Conservation (phyloP, 1,140 invertebrate species). For the Monochamus saltuarius region DNA sequence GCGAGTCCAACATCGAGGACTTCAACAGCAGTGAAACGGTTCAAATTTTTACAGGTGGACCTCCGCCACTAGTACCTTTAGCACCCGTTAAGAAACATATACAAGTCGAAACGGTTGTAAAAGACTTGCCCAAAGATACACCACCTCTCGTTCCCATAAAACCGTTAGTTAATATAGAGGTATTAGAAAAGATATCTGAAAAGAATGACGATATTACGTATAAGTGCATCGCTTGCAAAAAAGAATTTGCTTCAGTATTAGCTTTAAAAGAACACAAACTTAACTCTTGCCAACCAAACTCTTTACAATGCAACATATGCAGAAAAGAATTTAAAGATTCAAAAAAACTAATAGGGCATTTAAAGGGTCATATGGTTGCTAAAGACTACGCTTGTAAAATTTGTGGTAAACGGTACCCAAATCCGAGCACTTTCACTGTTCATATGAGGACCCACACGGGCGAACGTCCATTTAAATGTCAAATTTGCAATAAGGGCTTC, state of each 20-base stretch:
- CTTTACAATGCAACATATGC: slow-evolving; percentile 41
- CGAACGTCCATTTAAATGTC: slow-evolving; percentile 51
- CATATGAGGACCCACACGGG: slow-evolving; percentile 53
- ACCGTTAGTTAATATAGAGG: slow-evolving; percentile 25
- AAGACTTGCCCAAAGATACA: slow-evolving; percentile 29
- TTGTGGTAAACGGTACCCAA: slow-evolving; percentile 39
- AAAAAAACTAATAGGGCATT: slow-evolving; percentile 41
- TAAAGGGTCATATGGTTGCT: slow-evolving; percentile 41
- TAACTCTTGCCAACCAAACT: slow-evolving; percentile 26
- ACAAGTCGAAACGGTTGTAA: slow-evolving; percentile 5
- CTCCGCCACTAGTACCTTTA: slow-evolving; percentile 40
- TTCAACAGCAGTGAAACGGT: background rate
- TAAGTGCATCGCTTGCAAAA: slow-evolving; percentile 29
- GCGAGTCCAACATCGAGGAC: background rate
- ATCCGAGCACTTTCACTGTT: slow-evolving; percentile 41
- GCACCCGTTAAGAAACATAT: slow-evolving; percentile 20
- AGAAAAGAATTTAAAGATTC: slow-evolving; percentile 41
- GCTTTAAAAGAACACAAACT: slow-evolving; percentile 34
- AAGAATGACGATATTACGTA: slow-evolving; percentile 25
- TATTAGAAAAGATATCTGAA: slow-evolving; percentile 20
- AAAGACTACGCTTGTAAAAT: slow-evolving; percentile 41
- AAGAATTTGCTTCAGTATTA: slow-evolving; percentile 29
- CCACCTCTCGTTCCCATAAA: slow-evolving; percentile 44
- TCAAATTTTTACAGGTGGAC: slow-evolving; percentile 25
- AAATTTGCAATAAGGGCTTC: slow-evolving; percentile 50